phyloP scores from a whole-genome alignment of 2,888 invertebrate species.

The Empis livida region DNA sequence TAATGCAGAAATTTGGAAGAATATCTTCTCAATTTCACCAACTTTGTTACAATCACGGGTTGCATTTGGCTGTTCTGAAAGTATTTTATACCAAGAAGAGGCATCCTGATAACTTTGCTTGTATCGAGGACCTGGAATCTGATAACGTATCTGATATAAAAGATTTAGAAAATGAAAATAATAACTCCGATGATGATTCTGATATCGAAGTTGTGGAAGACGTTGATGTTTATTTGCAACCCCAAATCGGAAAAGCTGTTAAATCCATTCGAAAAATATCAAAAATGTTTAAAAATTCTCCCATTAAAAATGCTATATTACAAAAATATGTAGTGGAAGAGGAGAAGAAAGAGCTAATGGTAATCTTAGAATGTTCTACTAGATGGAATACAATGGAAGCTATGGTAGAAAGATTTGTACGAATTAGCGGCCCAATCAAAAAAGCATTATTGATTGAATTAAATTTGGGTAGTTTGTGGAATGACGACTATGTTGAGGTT shows the following conservation, averaged over 20 bases:
- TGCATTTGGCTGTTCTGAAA: background rate
- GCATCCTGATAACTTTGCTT: too few relatives aligned
- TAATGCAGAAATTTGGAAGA: background rate
- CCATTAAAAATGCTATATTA: background rate
- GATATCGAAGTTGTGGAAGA: background rate
- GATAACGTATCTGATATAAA: background rate
- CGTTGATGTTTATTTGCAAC: background rate
- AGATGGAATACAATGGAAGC: background rate
- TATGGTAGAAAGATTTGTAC: background rate
- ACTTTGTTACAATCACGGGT: background rate
- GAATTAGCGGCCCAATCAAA: background rate
- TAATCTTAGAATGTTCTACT: background rate
- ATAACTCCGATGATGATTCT: background rate
- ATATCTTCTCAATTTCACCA: background rate
- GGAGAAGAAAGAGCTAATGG: background rate
- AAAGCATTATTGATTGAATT: background rate
- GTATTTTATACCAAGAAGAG: background rate
- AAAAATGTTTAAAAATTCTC: background rate
- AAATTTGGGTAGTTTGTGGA: conserved; percentile 1
- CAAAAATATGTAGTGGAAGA: conserved; percentile 1
- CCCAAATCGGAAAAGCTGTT: background rate
- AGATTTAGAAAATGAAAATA: background rate
- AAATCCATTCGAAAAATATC: background rate
- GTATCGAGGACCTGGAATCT: too few relatives aligned
- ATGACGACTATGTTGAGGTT: background rate